Percentiles rank a stretch among this genome's conserved stretches.
Conservation (phyloP, 2,797 vertebrate species). For the Triplophysa yarkandensis region DNA sequence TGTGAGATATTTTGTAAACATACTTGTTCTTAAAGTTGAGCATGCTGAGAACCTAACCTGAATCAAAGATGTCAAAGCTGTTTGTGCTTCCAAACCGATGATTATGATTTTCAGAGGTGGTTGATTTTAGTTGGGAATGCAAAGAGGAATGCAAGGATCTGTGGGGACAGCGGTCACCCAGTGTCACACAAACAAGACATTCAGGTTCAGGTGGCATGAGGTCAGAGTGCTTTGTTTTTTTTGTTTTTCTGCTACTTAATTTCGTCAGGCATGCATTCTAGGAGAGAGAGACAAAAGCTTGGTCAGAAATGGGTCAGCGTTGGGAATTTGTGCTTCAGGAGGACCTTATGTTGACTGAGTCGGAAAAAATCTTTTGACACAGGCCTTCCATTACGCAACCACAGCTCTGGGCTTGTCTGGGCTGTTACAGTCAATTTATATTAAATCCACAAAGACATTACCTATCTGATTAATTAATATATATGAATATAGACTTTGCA, state of each 20-base stretch:
- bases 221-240: constrained; percentile 10
- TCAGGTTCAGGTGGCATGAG: not conserved
- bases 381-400: not conserved
- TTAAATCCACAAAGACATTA: not conserved
- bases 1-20: constrained; percentile 11
- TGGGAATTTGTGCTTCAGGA: constrained; percentile 21
- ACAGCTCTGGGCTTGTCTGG: constrained; percentile 9
- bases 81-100: not conserved
- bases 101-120: too few relatives aligned
- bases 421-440: not conserved
- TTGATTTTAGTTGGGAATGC: not conserved
- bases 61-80: constrained; percentile 17
- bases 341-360: constrained; percentile 1
- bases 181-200: constrained; percentile 25
- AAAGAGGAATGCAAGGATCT: not conserved
- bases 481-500: not conserved
- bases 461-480: not conserved
- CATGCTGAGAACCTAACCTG: constrained; percentile 11
- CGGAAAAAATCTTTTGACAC: constrained; percentile 12
- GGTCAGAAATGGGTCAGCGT: not conserved
- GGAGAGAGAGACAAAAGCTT: not conserved
- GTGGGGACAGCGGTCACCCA: not conserved
- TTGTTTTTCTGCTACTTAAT: constrained; percentile 17
- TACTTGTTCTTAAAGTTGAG: not conserved
- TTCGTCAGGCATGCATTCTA: constrained; percentile 13